Base-by-base conservation (phyloP, 2,797 vertebrate genomes). In the Enteromius trimaculatus region DNA sequence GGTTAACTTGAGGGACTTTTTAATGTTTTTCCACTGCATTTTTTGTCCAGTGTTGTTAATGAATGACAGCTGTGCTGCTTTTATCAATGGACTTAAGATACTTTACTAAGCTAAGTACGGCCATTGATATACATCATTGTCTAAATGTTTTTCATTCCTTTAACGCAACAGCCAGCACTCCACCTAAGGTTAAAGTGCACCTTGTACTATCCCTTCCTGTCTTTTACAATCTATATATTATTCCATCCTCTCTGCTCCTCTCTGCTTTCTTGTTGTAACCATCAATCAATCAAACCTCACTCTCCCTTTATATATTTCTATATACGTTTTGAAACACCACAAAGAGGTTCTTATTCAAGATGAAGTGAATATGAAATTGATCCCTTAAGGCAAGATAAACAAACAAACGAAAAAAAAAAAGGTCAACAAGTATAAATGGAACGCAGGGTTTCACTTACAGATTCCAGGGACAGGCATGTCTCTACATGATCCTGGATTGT, bases 101-200 rank as follows among this genome's bases (percentile, higher is more conserved):
- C 29, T 44, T 37, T 71, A 2, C 80, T 79, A 31, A 29, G 60
- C 14, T 17, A 64, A 31, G 26, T 8, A 17, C 2, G 1, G 26
- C 14, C 60, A 64, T 3, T 31, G 14, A 64, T 29, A 31, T 64
- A 64, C 23, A 26, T 34, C 42, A 65, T n/a, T 21, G 42, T 21
- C 17, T 31, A 23, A 78, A 31, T 62, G 60, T 9, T 44, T 34
- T 34, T 53, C 91, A 91, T 94, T 93, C 90, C 92, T 86, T 62
- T 79, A 85, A 81, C 21, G 80, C 86, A 82, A 77, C 23, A 84
- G 85, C 71, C 87, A 77, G 86, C 80, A 88, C 84, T 89, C 23
- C 81, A 81, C 86, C 89, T 84, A 84, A 77, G 86, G 75, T 79
- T 84, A 55, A 87, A 76, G 84, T 71, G 55, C 8, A 74, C 85